phyloP scores from a whole-genome alignment of 2,888 invertebrate genomes.

The Nymphalis polychloros region DNA sequence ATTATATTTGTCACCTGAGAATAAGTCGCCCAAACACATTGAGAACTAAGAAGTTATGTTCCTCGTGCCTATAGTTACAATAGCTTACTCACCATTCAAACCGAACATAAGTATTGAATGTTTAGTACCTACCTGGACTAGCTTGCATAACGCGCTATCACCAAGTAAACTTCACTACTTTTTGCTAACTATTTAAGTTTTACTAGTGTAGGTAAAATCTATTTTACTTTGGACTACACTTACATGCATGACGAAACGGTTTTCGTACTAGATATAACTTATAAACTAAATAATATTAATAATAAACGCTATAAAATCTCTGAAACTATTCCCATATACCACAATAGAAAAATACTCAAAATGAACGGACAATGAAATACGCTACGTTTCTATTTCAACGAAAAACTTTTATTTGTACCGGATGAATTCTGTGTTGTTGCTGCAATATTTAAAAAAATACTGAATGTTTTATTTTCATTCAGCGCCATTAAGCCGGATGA shows the following conservation, averaged over 20 bases:
- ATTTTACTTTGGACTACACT: no score
- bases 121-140: no score
- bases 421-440: slow-evolving; percentile 19
- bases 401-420: slow-evolving; percentile 19
- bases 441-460: slow-evolving; percentile 18
- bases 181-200: no score
- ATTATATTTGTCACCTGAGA: no score
- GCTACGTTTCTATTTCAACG: slow-evolving; percentile 17
- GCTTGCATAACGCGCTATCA: no score
- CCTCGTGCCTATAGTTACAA: no score
- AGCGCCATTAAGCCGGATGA: slow-evolving; percentile 19
- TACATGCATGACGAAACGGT: neutral
- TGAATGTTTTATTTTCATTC: slow-evolving; percentile 20
- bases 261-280: neutral
- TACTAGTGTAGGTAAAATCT: no score
- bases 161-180: no score
- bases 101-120: no score
- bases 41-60: no score
- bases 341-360: slow-evolving; percentile 10
- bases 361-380: slow-evolving; percentile 17
- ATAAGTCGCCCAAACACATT: no score
- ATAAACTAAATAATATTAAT: neutral
- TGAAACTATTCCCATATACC: neutral
- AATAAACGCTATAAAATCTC: neutral
- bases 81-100: no score